These are phyloP conservation scores for Tipula vernalis DNA, from an alignment of 2,888 invertebrate species.

Conservation along the genomic window DNA sequence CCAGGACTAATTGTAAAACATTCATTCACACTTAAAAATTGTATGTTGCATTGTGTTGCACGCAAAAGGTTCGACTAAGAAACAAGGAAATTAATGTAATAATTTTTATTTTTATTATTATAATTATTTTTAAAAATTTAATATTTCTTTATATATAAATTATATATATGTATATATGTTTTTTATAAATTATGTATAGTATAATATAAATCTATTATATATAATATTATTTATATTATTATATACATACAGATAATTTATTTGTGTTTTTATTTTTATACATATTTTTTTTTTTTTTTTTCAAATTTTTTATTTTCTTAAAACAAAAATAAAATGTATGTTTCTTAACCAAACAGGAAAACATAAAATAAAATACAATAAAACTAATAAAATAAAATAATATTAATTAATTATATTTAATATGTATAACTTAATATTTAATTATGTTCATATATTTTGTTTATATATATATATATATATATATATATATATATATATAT, in stretches of 20 bases:
- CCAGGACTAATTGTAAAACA: no score
- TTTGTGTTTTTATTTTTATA: background rate
- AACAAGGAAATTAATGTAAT: background rate
- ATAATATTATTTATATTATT: background rate
- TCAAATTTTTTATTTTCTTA: background rate
- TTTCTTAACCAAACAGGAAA: slow-evolving; percentile 4
- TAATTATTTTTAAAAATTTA: background rate
- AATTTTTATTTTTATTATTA: background rate
- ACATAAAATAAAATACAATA: background rate
- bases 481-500: no score
- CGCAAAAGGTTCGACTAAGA: background rate
- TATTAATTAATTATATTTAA: background rate
- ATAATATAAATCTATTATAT: background rate
- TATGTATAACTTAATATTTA: background rate
- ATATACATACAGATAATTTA: background rate
- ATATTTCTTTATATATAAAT: background rate
- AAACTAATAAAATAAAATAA: background rate
- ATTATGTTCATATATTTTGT: background rate
- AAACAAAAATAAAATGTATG: background rate
- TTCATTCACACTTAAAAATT: background rate
- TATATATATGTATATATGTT: background rate
- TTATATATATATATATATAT: no score
- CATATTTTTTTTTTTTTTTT: background rate
- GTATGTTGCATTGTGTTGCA: background rate
- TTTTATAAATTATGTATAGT: background rate